These are phyloP conservation scores for Orthonevra nobilis DNA, from an alignment of 2,888 invertebrate species.

Conservation along the genomic window DNA sequence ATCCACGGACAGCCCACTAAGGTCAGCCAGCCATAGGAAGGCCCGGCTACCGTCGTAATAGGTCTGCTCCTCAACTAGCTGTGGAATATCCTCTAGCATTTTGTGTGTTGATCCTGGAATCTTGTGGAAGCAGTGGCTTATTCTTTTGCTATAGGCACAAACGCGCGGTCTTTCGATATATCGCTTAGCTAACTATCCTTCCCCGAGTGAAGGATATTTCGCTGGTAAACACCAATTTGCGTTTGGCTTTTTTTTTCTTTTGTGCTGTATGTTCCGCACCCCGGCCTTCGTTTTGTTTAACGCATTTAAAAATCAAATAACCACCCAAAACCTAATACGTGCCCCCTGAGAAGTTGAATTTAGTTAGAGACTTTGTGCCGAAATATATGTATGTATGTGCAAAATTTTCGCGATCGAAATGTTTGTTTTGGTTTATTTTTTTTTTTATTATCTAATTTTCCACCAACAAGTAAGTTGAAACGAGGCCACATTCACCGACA, in stretches of 20 bases:
- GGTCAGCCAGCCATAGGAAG: constrained; percentile 85
- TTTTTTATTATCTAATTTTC: constrained; percentile 38
- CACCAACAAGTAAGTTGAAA: constrained; percentile 31
- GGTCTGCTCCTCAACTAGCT: constrained; percentile 41
- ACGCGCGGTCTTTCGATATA: constrained; percentile 5
- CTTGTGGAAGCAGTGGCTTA: constrained; percentile 4
- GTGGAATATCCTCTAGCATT: constrained; percentile 49
- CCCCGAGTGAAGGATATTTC: constrained; percentile 59
- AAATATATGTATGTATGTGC: background rate
- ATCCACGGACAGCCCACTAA: constrained; percentile 88
- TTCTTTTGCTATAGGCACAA: constrained; percentile 29
- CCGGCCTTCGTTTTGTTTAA: constrained; percentile 16
- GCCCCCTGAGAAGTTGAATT: constrained; percentile 17
- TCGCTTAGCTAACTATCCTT: constrained; percentile 51
- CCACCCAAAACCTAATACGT: constrained; percentile 1
- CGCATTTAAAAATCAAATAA: constrained; percentile 13
- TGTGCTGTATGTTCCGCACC: constrained; percentile 22
- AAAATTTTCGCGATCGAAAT: background rate
- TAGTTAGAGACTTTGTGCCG: constrained; percentile 2
- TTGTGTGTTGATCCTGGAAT: constrained; percentile 10
- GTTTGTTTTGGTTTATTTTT: background rate
- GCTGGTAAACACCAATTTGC: constrained; percentile 41
- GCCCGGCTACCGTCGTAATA: constrained; percentile 87
- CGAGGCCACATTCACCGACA: constrained; percentile 39
- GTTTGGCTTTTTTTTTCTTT: too few species aligned